Evolutionary conservation across 2,888 invertebrate species (phyloP).

Genomic region (Sinopyrophorus schimmeli): DNA sequence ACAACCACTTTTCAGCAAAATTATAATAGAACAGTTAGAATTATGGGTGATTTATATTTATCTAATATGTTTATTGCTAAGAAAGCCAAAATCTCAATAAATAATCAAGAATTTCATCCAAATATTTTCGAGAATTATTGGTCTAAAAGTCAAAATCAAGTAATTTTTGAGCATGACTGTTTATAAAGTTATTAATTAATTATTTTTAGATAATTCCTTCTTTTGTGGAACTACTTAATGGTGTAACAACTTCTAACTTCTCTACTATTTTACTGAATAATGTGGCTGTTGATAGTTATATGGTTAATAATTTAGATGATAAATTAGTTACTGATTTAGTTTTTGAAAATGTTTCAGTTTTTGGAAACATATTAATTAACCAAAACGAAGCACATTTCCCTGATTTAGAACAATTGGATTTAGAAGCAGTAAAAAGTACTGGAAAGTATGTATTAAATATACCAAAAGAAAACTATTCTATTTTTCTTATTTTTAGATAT

Average conservation of each 20-base stretch:
- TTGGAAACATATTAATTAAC: slow-evolving; percentile 44
- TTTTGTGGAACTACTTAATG: slow-evolving; percentile 42
- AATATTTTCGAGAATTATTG: slow-evolving; percentile 44
- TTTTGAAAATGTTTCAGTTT: slow-evolving; percentile 47
- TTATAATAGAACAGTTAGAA: slow-evolving; percentile 47
- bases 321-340: slow-evolving; percentile 38
- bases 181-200: slow-evolving; percentile 3
- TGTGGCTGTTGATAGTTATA: slow-evolving; percentile 41
- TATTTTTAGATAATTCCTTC: slow-evolving; percentile 43
- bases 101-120: slow-evolving; percentile 38
- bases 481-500: slow-evolving; percentile 39
- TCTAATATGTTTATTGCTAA: slow-evolving; percentile 40
- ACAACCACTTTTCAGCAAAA: slow-evolving; percentile 46
- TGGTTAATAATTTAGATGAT: slow-evolving; percentile 42
- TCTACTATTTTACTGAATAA: slow-evolving; percentile 44
- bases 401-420: slow-evolving; percentile 42
- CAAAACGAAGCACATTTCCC: slow-evolving; percentile 40
- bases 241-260: slow-evolving; percentile 45
- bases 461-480: slow-evolving; percentile 1
- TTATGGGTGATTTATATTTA: slow-evolving; percentile 47
- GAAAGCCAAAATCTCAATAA: slow-evolving; percentile 38
- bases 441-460: slow-evolving; percentile 37
- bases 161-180: slow-evolving; percentile 20
- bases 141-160: slow-evolving; percentile 49
- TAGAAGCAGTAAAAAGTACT: slow-evolving; percentile 43